Evolutionary conservation across 2,888 invertebrate genomes (phyloP), one percentile per base, ranked within the genome.

Genomic region (Dinocampus coccinellae): DNA sequence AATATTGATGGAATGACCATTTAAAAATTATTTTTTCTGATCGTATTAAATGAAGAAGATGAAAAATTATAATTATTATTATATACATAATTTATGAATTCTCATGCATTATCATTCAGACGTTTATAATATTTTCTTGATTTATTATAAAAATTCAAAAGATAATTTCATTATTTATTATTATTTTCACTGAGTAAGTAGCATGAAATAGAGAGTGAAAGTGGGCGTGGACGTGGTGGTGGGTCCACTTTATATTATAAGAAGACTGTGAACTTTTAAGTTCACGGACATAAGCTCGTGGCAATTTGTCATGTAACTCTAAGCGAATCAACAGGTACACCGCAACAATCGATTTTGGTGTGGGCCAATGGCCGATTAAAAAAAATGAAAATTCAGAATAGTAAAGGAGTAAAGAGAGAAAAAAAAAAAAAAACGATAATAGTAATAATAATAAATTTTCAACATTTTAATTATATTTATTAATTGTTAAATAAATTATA

Each of bases 301-400:
- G 64, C 34, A 39, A 71, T 71, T 70, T 39, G 57, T 66, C 62
- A 67, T 71, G 58, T 71, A 62, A 71, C 62, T 58, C 61, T 22
- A 42, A 58, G 55, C 24, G 71, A 67, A 71, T 66, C 71, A 71
- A 71, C 71, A 71, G 71, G 71, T 71, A 47, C 16, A 52, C 20
- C 9, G 29, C 24, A 34, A 60, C 13, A 34, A 66, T 61, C 29
- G 52, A 67, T 67, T 39, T 24, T 20, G 24, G 20, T 47, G 9
- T 26, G n/a, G 34, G 55, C 52, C 20, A 60, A 58, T 66, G 53
- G 36, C 42, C 39, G 13, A 42, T 26, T 1, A 3, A 11, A 42
- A 13, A 36, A 36, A 62, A 24, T 26, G 52, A 52, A 47, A 47
- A 26, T n/a, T n/a, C n/a, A n/a, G n/a, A n/a, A n/a, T n/a, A n/a